These are phyloP conservation scores for Watsonalla binaria DNA, from an alignment of 2,888 invertebrate species.

Conservation along the genomic window DNA sequence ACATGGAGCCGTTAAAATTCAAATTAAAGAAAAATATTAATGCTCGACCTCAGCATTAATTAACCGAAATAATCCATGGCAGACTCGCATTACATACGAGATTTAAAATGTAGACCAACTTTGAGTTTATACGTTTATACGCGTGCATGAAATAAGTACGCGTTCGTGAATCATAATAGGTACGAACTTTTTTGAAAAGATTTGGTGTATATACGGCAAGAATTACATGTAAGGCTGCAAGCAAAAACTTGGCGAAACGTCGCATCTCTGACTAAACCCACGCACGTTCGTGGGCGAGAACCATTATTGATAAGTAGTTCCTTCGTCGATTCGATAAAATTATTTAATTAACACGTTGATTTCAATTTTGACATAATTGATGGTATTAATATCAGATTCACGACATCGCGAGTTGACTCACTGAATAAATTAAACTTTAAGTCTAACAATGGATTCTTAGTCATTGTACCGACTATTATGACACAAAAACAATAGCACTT, in stretches of 20 bases:
- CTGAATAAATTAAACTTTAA: no score
- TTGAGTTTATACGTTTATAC: constrained; percentile 18
- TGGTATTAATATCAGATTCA: no score
- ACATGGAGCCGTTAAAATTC: constrained; percentile 56
- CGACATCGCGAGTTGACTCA: no score
- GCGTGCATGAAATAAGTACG: constrained; percentile 15
- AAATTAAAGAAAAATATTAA: constrained; percentile 58
- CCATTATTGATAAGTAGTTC: constrained; percentile 46
- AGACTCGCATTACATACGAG: constrained; percentile 16
- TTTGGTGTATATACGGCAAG: constrained; percentile 38
- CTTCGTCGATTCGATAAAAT: constrained; percentile 44
- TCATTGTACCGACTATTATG: no score
- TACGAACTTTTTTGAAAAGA: constrained; percentile 31
- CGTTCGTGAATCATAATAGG: constrained; percentile 38
- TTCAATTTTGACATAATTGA: no score
- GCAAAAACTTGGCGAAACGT: constrained; percentile 48
- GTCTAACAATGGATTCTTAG: no score
- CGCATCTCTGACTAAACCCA: constrained; percentile 35
- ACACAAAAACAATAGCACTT: no score
- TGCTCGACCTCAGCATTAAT: constrained; percentile 33
- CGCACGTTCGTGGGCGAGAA: constrained; percentile 51
- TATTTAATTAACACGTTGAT: constrained; percentile 37
- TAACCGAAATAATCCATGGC: constrained; percentile 45
- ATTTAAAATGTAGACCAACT: constrained; percentile 29
- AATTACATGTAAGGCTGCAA: constrained; percentile 43